phyloP scores from a whole-genome alignment of 2,113 vertebrate genomes.

The Mobula hypostoma region DNA sequence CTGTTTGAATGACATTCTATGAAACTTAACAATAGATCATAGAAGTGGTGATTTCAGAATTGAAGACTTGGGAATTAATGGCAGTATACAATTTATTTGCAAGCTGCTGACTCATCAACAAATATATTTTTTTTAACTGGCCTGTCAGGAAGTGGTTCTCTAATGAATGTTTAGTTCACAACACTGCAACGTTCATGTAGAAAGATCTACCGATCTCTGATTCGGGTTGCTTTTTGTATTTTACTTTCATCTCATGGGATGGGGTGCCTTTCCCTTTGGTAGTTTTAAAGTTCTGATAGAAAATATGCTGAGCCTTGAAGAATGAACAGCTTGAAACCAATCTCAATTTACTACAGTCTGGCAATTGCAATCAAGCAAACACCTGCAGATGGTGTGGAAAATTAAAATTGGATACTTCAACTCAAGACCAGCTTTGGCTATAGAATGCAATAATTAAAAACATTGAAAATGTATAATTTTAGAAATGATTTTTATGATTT shows the following conservation, averaged over 20 bases:
- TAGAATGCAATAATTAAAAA: background rate
- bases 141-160: background rate
- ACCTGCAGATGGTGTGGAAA: background rate
- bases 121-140: background rate
- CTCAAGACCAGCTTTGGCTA: background rate
- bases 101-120: background rate
- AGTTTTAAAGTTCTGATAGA: background rate
- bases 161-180: background rate
- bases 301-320: background rate
- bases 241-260: background rate
- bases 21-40: background rate
- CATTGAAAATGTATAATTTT: background rate
- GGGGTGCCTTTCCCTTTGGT: background rate
- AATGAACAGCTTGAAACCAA: background rate
- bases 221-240: background rate
- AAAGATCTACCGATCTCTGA: background rate
- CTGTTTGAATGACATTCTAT: background rate
- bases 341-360: background rate
- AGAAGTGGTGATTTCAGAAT: background rate
- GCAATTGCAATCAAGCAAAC: background rate
- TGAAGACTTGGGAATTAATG: background rate
- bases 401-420: background rate
- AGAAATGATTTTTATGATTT: background rate
- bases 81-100: background rate
- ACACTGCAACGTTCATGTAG: too few species aligned